Evolutionary conservation across 2,113 vertebrate species (phyloP).

Genomic region (Heterocephalus glaber): DNA sequence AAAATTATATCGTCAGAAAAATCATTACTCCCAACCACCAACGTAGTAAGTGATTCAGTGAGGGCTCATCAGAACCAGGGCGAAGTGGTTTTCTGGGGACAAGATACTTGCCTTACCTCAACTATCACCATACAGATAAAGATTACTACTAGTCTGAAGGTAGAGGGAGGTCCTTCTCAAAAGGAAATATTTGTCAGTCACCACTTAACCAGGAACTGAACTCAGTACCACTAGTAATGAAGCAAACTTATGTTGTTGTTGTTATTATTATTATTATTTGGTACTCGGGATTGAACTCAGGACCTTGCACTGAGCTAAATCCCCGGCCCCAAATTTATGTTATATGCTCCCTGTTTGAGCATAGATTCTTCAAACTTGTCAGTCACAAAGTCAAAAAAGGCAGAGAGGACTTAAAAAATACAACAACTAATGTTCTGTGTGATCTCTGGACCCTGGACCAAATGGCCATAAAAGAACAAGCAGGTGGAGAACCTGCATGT

Average conservation of each 20-base stretch:
- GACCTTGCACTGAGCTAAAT: too few relatives aligned
- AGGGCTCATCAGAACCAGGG: neutral
- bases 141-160: neutral
- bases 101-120: neutral
- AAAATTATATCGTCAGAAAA: neutral
- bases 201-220: neutral
- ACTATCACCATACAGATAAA: too few relatives aligned
- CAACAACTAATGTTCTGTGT: neutral
- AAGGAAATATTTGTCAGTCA: neutral
- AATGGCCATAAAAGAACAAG: neutral
- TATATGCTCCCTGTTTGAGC: neutral
- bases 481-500: neutral
- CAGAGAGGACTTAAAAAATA: neutral
- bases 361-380: neutral
- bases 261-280: too few relatives aligned
- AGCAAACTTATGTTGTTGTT: neutral
- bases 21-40: neutral
- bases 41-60: neutral
- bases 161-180: neutral
- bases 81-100: neutral
- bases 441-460: neutral
- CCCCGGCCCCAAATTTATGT: too few relatives aligned
- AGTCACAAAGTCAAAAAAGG: neutral
- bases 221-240: neutral
- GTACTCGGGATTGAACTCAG: too few relatives aligned